Conservation (phyloP, 2,888 invertebrate genomes). For the Escarpia spicata region DNA sequence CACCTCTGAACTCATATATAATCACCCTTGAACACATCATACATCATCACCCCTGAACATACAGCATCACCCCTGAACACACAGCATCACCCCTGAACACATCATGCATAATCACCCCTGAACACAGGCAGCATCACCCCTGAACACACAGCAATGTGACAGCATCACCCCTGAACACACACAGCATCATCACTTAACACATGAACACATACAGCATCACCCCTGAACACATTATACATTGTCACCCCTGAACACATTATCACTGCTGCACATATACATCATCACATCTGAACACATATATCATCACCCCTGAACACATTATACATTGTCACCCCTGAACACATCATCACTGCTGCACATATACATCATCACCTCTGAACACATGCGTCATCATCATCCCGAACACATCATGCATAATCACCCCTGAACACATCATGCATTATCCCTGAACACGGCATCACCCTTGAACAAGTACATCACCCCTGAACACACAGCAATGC, state of each 20-base stretch:
- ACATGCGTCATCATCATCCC: no score
- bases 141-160: conserved; percentile 37
- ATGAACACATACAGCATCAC: conserved; percentile 17
- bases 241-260: conserved; percentile 31
- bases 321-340: conserved; percentile 18
- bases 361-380: conserved; percentile 71
- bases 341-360: conserved; percentile 33
- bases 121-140: conserved; percentile 61
- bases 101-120: conserved; percentile 73
- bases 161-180: neutral
- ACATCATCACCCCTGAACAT: no score
- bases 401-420: no score
- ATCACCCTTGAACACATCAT: no score
- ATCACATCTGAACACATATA: conserved; percentile 71
- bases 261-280: conserved; percentile 29
- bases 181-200: no score
- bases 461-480: no score
- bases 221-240: neutral
- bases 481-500: no score
- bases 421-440: conserved; percentile 34
- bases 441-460: conserved; percentile 30
- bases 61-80: conserved; percentile 30
- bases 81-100: conserved; percentile 37
- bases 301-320: conserved; percentile 38
- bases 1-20: neutral